phyloP scores from a whole-genome alignment of 2,888 invertebrate species.

The Yponomeuta malinellus region DNA sequence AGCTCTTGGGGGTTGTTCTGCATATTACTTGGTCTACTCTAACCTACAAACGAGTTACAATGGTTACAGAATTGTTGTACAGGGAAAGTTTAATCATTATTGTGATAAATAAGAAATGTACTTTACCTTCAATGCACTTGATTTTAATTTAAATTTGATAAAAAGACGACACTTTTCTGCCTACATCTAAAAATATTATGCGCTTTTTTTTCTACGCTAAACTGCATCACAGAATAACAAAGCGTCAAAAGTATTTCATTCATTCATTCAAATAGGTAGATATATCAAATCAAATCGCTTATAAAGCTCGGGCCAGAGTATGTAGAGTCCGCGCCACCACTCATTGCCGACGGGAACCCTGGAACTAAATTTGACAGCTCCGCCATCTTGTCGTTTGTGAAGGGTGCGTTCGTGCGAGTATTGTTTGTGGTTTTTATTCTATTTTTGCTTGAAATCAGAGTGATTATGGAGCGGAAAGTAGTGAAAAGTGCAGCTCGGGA shows the following conservation, averaged over 20 bases:
- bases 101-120: conserved; percentile 30
- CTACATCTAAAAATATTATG: conserved; percentile 77
- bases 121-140: conserved; percentile 58
- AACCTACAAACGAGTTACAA: conserved; percentile 72
- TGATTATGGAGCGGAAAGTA: too few relatives aligned
- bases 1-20: conserved; percentile 77
- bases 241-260: neutral
- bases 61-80: conserved; percentile 47
- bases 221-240: conserved; percentile 19
- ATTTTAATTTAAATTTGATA: neutral
- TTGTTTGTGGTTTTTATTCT: too few relatives aligned
- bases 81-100: conserved; percentile 23
- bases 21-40: conserved; percentile 75
- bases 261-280: neutral
- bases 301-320: neutral
- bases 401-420: too few relatives aligned
- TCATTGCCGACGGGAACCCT: too few relatives aligned
- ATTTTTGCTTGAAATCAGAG: too few relatives aligned
- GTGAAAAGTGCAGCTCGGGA: too few relatives aligned
- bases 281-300: neutral
- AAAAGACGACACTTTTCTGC: conserved; percentile 38
- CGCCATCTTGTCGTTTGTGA: too few relatives aligned
- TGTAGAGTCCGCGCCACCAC: too few relatives aligned
- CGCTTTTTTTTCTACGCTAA: conserved; percentile 28
- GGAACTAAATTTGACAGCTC: too few relatives aligned